Base-by-base conservation (phyloP, 2,113 vertebrate species). In the Ivindomyrus marchei region DNA sequence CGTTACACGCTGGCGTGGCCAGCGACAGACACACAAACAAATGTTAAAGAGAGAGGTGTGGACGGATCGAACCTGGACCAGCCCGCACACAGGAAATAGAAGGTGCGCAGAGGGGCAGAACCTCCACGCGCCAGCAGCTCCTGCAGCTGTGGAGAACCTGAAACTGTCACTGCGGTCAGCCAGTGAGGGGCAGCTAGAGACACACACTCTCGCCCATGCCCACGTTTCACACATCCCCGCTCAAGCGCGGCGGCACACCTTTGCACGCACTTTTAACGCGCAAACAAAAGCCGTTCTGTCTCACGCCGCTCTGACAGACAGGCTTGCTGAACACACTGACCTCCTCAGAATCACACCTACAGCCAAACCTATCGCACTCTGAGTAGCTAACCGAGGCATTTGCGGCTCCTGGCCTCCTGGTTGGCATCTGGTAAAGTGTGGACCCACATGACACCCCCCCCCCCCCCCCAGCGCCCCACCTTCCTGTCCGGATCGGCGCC, bases 401-500 rank as follows among this genome's bases (percentile, higher is more conserved):
- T 19, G 45, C 13, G 21, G 47, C 27, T 86, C 46, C 36, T 1
- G 47, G 45, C 47, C 45, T 27, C 45, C 47, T n/a, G 11, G 13
- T n/a, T 27, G 46, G 84, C 84, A 50, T 50, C 84, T 10, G n/a
- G 84, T 17, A 42, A 80, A 42, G 5, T 4, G 36, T 17, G 74
- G 74, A 80, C 27, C 80, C 58, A 9, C 36, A 7, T 9, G 17
- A 47, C 19, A 31, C 66, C 15, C 89, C 53, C 58, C 53, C 80
- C 53, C 80, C 66, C 56, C 66, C 83, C 86, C 83, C 90, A 27
- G 70, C 74, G 36, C 62, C 42, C 58, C 88, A 90, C 13, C n/a
- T 5, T 52, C 70, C 70, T 15, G 66, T 70, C 62, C 9, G 66
- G 66, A 70, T 36, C 1, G 27, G 66, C 10, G 13, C 3, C 1